A percentile compares a stretch with the other conserved stretches of the same genome.
phyloP scores from a whole-genome alignment of 2,797 vertebrate genomes.

The Etheostoma nigrum region DNA sequence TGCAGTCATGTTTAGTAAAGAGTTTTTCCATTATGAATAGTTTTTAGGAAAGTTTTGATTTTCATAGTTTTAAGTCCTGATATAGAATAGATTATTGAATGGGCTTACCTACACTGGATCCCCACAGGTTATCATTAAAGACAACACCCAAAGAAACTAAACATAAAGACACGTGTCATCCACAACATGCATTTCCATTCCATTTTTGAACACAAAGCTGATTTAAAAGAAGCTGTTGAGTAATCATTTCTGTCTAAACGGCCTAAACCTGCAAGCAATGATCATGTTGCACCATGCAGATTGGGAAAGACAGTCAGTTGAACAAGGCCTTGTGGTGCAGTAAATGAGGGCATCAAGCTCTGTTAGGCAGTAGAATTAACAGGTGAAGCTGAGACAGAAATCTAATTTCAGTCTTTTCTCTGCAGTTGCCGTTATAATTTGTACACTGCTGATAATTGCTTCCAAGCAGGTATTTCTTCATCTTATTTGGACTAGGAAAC shows the following conservation, averaged over 20 bases:
- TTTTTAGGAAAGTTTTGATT: not conserved
- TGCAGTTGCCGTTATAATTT: constrained; percentile 46
- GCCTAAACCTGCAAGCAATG: constrained; percentile 2
- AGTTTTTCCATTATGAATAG: not conserved
- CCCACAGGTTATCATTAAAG: not conserved
- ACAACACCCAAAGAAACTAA: not conserved
- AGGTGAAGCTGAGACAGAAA: constrained; percentile 46
- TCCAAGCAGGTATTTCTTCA: constrained; percentile 57
- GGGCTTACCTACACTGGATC: not conserved
- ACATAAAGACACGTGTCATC: not conserved
- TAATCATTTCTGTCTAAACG: not conserved
- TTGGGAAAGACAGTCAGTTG: constrained; percentile 31
- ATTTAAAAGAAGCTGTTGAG: not conserved
- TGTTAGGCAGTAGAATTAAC: constrained; percentile 42
- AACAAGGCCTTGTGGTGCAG: constrained; percentile 45
- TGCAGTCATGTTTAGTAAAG: constrained; percentile 1
- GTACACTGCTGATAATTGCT: constrained; percentile 48
- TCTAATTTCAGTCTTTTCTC: constrained; percentile 49
- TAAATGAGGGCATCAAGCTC: constrained; percentile 54
- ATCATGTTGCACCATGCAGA: constrained; percentile 37
- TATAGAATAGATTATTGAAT: not conserved
- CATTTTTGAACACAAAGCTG: not conserved
- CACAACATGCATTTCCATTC: not conserved
- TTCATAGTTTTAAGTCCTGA: not conserved
- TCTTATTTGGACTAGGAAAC: constrained; percentile 50